These are phyloP conservation scores for Aulostomus chinensis DNA, from an alignment of 2,797 vertebrate genomes.

Conservation along the genomic window DNA sequence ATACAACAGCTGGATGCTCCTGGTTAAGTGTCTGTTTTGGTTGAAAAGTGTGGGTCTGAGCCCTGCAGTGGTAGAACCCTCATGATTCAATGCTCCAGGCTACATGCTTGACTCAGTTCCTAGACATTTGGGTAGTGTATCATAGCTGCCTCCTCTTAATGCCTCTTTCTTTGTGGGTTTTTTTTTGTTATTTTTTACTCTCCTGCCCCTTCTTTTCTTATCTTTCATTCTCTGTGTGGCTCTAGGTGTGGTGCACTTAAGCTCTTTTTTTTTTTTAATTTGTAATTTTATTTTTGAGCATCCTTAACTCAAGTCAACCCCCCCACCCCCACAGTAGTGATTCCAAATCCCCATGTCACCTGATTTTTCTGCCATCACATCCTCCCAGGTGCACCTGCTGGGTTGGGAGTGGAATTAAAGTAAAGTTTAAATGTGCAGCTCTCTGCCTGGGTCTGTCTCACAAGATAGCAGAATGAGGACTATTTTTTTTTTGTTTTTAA, in stretches of 20 bases:
- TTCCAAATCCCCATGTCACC: constrained; percentile 19
- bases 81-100: constrained; percentile 20
- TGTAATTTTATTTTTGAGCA: constrained; percentile 24
- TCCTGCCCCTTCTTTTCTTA: background rate
- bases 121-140: constrained; percentile 3
- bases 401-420: constrained; percentile 27
- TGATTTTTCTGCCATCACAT: constrained; percentile 6
- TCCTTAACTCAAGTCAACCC: constrained; percentile 12
- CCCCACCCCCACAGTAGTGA: background rate
- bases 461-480: background rate
- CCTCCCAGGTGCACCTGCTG: constrained; percentile 44
- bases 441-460: constrained; percentile 2
- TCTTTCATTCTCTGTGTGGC: background rate
- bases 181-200: background rate
- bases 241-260: constrained; percentile 1
- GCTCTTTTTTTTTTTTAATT: constrained; percentile 19
- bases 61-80: constrained; percentile 11
- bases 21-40: constrained; percentile 34
- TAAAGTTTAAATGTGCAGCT: constrained; percentile 18
- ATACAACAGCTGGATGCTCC: constrained; percentile 41
- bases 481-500: background rate
- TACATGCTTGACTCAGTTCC: constrained; percentile 14
- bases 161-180: background rate
- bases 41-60: constrained; percentile 18
- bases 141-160: background rate